Evolutionary conservation across 2,113 vertebrate genomes (phyloP), one percentile per base, ranked within the genome.

Genomic region (Glareola pratincola): DNA sequence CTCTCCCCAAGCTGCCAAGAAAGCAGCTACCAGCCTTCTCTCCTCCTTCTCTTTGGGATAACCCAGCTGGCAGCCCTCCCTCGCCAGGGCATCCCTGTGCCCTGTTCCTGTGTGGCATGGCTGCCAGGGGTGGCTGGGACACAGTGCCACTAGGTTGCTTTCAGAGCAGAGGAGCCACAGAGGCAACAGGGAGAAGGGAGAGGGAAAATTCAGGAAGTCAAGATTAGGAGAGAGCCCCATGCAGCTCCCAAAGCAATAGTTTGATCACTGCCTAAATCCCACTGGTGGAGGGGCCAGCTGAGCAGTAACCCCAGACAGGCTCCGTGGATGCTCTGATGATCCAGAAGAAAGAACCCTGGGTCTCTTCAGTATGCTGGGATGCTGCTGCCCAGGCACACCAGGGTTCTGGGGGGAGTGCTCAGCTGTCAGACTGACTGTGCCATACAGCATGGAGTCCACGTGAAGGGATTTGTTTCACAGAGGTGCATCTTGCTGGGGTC

Each of bases 361-460:
- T 9, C 22, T 78, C 54, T 36, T 72, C 47, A 10, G 8, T 29
- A 41, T 2, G 3, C 47, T 72, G 56, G 43, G 34, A 20, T 77
- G 45, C 6, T 10, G n/a, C 36, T 91, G 68, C 50, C 41, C 37
- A 62, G 50, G 41, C 45, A 63, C 18, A 34, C 12, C 22, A 32
- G 16, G 12, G 47, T 7, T 45, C 56, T 57, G 56, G 32, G 10
- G 15, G 16, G 18, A 83, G 39, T 4, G 11, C 34, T 74, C 64
- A 63, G 60, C 26, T 71, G 14, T 62, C 29, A 45, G 53, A 14
- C 22, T 64, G 21, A 9, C 64, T 53, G 53, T 83, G 50, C 27
- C 85, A 37, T 34, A 56, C 4, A 9, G 19, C n/a, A 19, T 43
- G 36, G 48, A 59, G 15, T 37, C 43, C 43, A 29, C 0, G 0